These are phyloP conservation scores for Triplophysa bombifrons DNA, from an alignment of 2,797 vertebrate genomes.

Conservation along the genomic window DNA sequence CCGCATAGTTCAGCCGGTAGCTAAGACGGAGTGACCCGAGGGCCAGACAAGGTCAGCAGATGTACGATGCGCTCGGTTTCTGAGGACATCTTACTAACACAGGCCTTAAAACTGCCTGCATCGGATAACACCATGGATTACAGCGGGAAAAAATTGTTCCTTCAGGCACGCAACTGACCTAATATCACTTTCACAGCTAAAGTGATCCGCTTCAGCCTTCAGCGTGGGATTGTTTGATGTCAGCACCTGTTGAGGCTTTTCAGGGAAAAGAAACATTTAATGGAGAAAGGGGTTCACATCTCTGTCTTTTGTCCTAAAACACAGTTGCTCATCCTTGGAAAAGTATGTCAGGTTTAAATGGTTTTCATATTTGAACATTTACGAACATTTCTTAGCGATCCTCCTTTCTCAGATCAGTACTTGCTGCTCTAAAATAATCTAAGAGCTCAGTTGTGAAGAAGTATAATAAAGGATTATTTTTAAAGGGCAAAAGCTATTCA, in stretches of 20 bases:
- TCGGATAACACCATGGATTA: constrained; percentile 46
- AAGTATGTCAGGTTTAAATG: constrained; percentile 22
- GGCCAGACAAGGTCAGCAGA: constrained; percentile 34
- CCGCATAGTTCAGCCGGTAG: constrained; percentile 5
- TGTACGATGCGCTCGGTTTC: neutral
- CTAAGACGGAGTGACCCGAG: constrained; percentile 18
- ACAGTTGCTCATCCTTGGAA: constrained; percentile 24
- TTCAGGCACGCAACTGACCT: constrained; percentile 32
- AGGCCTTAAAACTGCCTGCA: neutral
- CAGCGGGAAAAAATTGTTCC: constrained; percentile 32
- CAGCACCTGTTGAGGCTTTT: constrained; percentile 53
- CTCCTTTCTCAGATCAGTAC: neutral
- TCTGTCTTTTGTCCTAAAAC: constrained; percentile 25
- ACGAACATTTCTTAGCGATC: neutral
- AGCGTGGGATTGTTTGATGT: constrained; percentile 52
- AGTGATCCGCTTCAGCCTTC: constrained; percentile 29
- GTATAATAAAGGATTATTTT: neutral
- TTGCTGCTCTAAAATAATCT: neutral
- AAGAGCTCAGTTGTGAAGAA: constrained; percentile 1
- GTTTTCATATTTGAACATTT: constrained; percentile 24
- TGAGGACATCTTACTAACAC: constrained; percentile 35
- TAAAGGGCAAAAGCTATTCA: neutral
- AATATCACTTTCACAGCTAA: constrained; percentile 43
- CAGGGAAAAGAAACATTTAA: constrained; percentile 37
- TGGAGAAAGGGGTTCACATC: constrained; percentile 16